Percentiles rank a stretch among this genome's conserved stretches.
Conservation (phyloP, 2,797 vertebrate genomes). For the Enteromius viviparus region DNA sequence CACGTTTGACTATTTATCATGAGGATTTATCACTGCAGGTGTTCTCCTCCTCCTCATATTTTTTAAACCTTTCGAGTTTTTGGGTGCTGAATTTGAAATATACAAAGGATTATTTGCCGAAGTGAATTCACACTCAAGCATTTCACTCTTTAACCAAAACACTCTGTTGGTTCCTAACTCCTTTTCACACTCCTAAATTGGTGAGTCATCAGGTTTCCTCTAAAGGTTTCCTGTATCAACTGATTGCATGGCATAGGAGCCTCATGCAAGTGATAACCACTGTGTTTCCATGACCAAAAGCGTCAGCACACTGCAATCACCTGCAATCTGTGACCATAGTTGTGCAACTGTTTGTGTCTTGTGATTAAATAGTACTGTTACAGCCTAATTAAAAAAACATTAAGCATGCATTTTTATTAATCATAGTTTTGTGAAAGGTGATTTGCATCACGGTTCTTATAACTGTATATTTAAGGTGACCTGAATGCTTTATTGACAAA, state of each 20-base stretch:
- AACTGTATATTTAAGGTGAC: conserved; percentile 1
- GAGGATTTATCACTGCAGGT: not conserved
- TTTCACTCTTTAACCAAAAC: not conserved
- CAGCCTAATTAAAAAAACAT: not conserved
- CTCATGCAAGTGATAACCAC: not conserved
- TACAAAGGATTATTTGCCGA: not conserved
- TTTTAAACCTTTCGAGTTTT: not conserved
- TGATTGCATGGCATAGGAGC: not conserved
- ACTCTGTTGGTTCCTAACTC: no score
- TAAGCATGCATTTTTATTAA: not conserved
- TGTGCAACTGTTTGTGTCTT: not conserved
- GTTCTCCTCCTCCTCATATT: not conserved
- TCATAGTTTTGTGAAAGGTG: not conserved
- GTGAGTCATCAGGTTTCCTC: not conserved
- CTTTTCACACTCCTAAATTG: not conserved
- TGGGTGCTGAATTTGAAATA: not conserved
- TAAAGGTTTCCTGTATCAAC: not conserved
- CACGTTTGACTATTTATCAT: conserved; percentile 5
- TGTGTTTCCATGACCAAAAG: not conserved
- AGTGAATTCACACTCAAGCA: not conserved
- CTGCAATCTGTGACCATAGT: not conserved
- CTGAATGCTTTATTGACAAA: conserved; percentile 1
- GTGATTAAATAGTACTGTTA: not conserved
- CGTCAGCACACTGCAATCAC: not conserved
- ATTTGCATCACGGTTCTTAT: not conserved